Base-by-base conservation (phyloP, 2,888 invertebrate genomes). In the Diogma glabrata region DNA sequence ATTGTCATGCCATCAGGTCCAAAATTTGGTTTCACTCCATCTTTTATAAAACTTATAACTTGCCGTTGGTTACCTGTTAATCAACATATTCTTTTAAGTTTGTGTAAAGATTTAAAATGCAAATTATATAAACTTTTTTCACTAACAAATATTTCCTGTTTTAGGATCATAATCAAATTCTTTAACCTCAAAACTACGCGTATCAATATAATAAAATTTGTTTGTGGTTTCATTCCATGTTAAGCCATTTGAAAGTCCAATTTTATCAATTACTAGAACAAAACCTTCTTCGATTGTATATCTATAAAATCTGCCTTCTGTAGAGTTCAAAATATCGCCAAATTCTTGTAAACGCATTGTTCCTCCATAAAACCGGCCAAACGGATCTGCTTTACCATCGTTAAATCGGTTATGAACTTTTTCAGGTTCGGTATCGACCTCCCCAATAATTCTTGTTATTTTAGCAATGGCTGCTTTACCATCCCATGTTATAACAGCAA, bases 1-100 rank as follows among this genome's bases (percentile, higher is more conserved):
- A 86, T 84, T 55, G 85, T 82, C 84, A 89, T 84, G 16, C 85
- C 85, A 67, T 86, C 85, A 49, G 79, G 80, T 57, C 79, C 71
- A 16, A 77, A 57, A 55, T 63, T 62, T 36, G 66, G 66, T 38
- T 74, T 56, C 0, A 67, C 71, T 59, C 73, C 67, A 6, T 52
- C 52, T 7, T 52, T 51, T 14, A 67, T 66, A 59, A 79, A 75
- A 59, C 76, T 72, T 63, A 79, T 83, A 38, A 81, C 67, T 2
- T 72, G 67, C 54, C 72, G 72, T 3, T 78, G 75, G 61, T 79
- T 82, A 20, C 74, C 81, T n/a, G n/a, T n/a, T n/a, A n/a, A n/a
- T n/a, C n/a, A n/a, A n/a, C n/a, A n/a, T n/a, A n/a, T n/a, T n/a
- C n/a, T n/a, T n/a, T n/a, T n/a, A n/a, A n/a, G n/a, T n/a, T n/a